phyloP scores from a whole-genome alignment of 1,140 invertebrate species.

The Cotesia glomerata region DNA sequence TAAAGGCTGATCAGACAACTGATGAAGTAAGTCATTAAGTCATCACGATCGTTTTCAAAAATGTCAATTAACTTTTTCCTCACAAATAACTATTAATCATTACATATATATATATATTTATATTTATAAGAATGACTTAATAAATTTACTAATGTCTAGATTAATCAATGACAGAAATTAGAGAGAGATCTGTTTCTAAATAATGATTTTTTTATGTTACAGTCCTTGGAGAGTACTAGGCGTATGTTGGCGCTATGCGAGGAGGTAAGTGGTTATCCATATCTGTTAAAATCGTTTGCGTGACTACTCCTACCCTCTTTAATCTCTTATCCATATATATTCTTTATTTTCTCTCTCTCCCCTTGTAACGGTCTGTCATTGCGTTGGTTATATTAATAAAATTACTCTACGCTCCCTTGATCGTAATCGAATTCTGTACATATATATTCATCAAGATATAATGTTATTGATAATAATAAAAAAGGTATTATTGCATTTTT shows the following conservation, averaged over 20 bases:
- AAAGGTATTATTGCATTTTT: background rate
- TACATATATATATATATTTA: too few relatives aligned
- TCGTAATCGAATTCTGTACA: background rate
- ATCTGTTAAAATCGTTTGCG: slow-evolving; percentile 20
- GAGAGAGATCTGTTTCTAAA: background rate
- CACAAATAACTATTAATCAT: background rate
- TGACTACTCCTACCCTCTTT: background rate
- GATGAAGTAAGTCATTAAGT: slow-evolving; percentile 78
- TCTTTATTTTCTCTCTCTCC: background rate
- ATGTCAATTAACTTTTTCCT: background rate
- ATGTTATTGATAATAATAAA: background rate
- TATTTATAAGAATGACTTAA: too few relatives aligned
- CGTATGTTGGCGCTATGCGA: slow-evolving; percentile 95
- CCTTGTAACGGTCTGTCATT: background rate
- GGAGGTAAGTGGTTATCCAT: slow-evolving; percentile 78
- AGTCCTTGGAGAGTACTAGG: slow-evolving; percentile 96
- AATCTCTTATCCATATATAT: background rate
- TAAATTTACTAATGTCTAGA: too few relatives aligned
- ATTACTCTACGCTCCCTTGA: background rate
- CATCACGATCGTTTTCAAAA: slow-evolving; percentile 1
- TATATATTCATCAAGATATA: slow-evolving; percentile 6
- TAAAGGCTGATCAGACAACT: slow-evolving; percentile 83
- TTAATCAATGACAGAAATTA: too few relatives aligned
- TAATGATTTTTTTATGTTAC: slow-evolving; percentile 62
- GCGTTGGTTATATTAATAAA: background rate